Evolutionary conservation across 2,888 invertebrate genomes (phyloP), one percentile per base, ranked within the genome.

Genomic region (Eupithecia abbreviata): DNA sequence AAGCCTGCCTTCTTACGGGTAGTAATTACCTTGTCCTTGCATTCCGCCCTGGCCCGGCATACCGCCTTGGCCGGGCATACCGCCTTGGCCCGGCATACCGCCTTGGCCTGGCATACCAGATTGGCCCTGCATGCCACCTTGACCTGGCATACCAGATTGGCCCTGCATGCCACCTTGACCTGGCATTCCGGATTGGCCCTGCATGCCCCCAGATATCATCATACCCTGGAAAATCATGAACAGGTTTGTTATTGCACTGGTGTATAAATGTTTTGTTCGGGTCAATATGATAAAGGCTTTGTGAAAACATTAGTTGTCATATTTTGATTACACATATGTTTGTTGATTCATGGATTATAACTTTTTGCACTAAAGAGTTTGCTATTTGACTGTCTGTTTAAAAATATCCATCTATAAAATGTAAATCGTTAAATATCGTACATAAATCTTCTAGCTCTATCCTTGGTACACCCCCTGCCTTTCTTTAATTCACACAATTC

Each of bases 131-230:
- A 68, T 68, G 47, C 68, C 68, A n/a, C 67, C 71, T n/a, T 51
- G 71, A 0, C 89, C 72, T 42, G 66, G 73, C 68, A 68, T 68
- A 6, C 68, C 68, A 15, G 15, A 9, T 58, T 70, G 75, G 0
- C 77, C 77, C 13, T 72, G 77, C 77, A 77, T 77, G 1, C 75
- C 67, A 4, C 68, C 67, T 43, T 69, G 68, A 15, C 68, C 69
- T 30, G 69, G 69, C 69, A 69, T 69, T n/a, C 47, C 66, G 15
- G 30, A n/a, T 58, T 89, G 91, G 1, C 90, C 90, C n/a, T 89
- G 89, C 90, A 93, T 89, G 9, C 89, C 87, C 3, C 89, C 89
- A 12, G 87, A 87, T 84, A 93, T 91, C 92, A 94, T 93, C 93
- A 94, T 93, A 65, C 91, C 89, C 93, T 93, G 87, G 0, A 72